Base-by-base conservation (phyloP, 1,140 invertebrate genomes). In the Diprion similis region DNA sequence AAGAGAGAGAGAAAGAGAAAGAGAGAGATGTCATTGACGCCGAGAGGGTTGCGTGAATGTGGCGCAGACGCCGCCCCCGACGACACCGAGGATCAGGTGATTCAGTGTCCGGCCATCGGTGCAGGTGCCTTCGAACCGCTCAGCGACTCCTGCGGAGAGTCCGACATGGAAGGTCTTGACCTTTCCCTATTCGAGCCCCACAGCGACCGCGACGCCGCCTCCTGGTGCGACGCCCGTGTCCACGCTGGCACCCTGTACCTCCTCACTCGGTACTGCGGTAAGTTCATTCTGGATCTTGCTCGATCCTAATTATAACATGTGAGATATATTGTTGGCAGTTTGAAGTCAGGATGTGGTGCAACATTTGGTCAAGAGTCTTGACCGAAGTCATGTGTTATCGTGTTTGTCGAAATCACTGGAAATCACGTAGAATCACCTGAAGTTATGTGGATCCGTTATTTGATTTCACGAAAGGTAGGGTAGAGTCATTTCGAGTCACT, bases 91-190 rank as follows among this genome's bases (percentile, higher is more conserved):
- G 24, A 37, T 6, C 24, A 37, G 51, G 51, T 15, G 51, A 4
- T 59, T 15, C 51, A 59, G n/a, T 59, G 51, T 59, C 51, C 51
- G 51, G 51, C n/a, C 51, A 17, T 59, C 51, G 51, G n/a, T 59
- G 74, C 75, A 68, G 78, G 76, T 65, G 77, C 79, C 72, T 82
- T 86, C 66, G 85, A 86, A 71, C 83, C 84, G 67, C 69, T 84
- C 73, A 86, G 84, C 78, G 86, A 88, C 71, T 85, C 83, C 76
- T 87, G 84, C 75, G 87, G 86, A 77, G 86, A 87, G 75, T 92
- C 91, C 85, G 92, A 92, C 84, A 91, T 93, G 90, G 91, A 92
- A 75, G 91, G 91, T 77, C 87, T 93, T 79, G 92, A 93, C 86
- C 87, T 92, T 77, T 88, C 91, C 46, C 85, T 93, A 66, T 93